Evolutionary conservation across 2,888 invertebrate genomes (phyloP).

Genomic region (Koerneria pararmatus): DNA sequence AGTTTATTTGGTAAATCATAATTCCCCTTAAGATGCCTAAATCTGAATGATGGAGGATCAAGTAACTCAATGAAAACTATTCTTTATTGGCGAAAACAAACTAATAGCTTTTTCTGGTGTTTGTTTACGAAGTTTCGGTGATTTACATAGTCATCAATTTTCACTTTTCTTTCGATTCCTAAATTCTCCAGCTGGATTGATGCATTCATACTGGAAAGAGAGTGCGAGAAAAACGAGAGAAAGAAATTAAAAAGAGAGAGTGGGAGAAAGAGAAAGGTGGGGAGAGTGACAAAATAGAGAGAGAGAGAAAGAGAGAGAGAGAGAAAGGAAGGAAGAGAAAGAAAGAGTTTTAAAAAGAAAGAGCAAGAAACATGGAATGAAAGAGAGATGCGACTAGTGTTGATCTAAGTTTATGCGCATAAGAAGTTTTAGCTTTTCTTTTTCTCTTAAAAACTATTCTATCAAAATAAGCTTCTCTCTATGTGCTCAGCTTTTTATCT

Average conservation of each 20-base stretch:
- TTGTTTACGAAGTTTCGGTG: too few relatives aligned
- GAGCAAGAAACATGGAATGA: constrained; percentile 3
- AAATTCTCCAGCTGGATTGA: neutral
- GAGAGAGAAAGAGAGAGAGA: neutral
- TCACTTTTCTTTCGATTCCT: neutral
- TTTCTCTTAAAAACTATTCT: too few relatives aligned
- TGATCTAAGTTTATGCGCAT: neutral
- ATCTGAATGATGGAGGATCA: too few relatives aligned
- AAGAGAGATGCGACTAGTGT: neutral
- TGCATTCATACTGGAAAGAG: neutral
- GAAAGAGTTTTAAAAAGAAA: constrained; percentile 3
- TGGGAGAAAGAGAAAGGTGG: neutral
- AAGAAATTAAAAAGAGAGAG: neutral
- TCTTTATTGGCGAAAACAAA: too few relatives aligned
- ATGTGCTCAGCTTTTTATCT: too few relatives aligned
- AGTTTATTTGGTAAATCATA: too few relatives aligned
- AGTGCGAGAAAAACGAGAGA: neutral
- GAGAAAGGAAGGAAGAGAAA: neutral
- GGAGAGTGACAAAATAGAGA: neutral
- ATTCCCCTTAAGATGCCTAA: too few relatives aligned
- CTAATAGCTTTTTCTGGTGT: too few relatives aligned
- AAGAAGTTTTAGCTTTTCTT: too few relatives aligned
- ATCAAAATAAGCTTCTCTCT: too few relatives aligned
- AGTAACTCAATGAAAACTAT: too few relatives aligned
- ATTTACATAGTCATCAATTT: neutral